Evolutionary conservation across 2,113 vertebrate genomes (phyloP).

Genomic region (Sebastes schlegelii): DNA sequence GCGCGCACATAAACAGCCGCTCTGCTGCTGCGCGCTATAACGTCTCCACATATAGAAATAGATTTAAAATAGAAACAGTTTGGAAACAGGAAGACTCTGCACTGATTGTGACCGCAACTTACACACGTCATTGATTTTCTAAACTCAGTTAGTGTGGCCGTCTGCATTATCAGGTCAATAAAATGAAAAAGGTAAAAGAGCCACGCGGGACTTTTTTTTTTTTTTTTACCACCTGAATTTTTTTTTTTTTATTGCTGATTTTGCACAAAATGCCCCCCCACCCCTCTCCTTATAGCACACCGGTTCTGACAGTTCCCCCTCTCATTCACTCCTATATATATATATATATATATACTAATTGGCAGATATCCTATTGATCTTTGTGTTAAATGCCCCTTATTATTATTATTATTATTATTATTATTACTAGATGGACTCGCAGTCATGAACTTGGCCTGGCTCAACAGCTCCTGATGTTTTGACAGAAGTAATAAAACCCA

Average conservation of each 20-base stretch:
- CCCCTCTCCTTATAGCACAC: not conserved
- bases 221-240: not conserved
- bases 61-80: constrained; percentile 21
- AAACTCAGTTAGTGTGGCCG: not conserved
- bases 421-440: constrained; percentile 44
- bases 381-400: constrained; percentile 64
- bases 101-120: not conserved
- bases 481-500: constrained; percentile 84
- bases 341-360: constrained; percentile 42
- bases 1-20: not conserved
- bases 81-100: not conserved
- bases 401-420: not conserved
- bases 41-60: constrained; percentile 16
- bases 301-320: constrained; percentile 13
- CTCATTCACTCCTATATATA: constrained; percentile 3
- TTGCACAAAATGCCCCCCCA: constrained; percentile 1
- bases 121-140: constrained; percentile 42
- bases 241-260: constrained; percentile 4
- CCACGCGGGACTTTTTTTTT: not conserved
- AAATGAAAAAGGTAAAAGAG: constrained; percentile 5
- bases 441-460: constrained; percentile 72
- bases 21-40: not conserved
- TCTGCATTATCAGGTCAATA: constrained; percentile 37
- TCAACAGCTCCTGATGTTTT: constrained; percentile 80
- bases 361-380: constrained; percentile 66